These are phyloP conservation scores for Pteromalus puparum DNA, from an alignment of 1,140 invertebrate genomes.

Conservation along the genomic window DNA sequence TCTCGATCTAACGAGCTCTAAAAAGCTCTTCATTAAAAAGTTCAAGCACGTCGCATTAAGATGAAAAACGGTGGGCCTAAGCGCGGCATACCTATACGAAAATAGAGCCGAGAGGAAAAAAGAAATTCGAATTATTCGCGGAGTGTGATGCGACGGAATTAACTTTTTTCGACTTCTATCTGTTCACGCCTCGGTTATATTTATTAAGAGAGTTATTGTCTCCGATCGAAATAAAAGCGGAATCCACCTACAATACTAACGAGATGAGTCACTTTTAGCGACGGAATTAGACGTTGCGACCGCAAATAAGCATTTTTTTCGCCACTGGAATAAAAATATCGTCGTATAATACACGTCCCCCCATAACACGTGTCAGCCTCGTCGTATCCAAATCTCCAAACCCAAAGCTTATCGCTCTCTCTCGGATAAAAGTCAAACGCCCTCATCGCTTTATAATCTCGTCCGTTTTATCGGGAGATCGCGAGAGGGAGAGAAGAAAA, in stretches of 20 bases:
- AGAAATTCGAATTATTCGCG: constrained; percentile 1
- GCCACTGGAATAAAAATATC: background rate
- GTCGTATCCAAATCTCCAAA: too few relatives aligned
- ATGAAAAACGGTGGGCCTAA: background rate
- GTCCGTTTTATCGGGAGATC: background rate
- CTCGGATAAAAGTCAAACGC: background rate
- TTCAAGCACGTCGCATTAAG: background rate
- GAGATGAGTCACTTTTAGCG: background rate
- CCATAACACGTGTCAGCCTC: background rate
- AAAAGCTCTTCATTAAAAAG: background rate
- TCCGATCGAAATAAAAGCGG: background rate
- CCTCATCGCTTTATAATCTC: background rate
- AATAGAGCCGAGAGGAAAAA: background rate
- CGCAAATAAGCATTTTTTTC: background rate
- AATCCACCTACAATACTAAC: background rate
- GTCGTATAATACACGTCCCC: too few relatives aligned
- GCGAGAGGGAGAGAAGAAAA: background rate
- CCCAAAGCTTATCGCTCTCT: background rate
- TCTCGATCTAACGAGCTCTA: too few relatives aligned
- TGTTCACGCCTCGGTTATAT: background rate
- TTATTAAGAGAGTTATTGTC: constrained; percentile 3
- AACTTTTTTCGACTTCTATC: background rate
- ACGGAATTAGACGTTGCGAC: constrained; percentile 4
- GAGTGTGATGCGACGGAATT: constrained; percentile 9
- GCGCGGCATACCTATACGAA: background rate